Conservation (phyloP, 2,888 invertebrate genomes). For the Hirtodrosophila trivittata region DNA sequence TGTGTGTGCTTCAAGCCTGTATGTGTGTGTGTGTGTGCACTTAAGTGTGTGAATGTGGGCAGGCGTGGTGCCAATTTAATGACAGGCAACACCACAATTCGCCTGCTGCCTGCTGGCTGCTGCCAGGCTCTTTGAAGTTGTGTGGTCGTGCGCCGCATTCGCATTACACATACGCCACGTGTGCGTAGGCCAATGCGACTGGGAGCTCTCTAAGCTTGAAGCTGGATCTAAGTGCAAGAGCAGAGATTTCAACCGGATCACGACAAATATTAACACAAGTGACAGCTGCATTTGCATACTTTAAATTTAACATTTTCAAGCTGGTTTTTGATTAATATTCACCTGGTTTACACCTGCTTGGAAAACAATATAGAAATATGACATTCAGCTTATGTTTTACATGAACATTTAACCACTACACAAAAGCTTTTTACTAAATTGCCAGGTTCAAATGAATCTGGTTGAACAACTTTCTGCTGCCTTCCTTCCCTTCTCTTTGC, state of each 20-base stretch:
- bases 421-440: slow-evolving; percentile 33
- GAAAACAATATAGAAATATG: too few species aligned
- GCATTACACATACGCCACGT: slow-evolving; percentile 49
- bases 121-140: slow-evolving; percentile 64
- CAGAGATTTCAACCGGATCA: not conserved
- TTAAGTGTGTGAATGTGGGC: slow-evolving; percentile 13
- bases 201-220: too few species aligned
- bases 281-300: not conserved
- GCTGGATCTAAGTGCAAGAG: not conserved
- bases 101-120: slow-evolving; percentile 21
- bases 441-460: not conserved
- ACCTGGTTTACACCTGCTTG: too few species aligned
- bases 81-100: slow-evolving; percentile 56
- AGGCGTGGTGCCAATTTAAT: slow-evolving; percentile 54
- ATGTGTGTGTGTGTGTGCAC: slow-evolving; percentile 11
- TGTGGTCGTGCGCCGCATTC: slow-evolving; percentile 31
- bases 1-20: slow-evolving; percentile 19
- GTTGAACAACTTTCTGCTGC: not conserved
- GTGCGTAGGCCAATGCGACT: too few species aligned
- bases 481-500: not conserved
- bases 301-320: slow-evolving; percentile 14
- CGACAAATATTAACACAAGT: slow-evolving; percentile 2
- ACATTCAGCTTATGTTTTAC: too few species aligned
- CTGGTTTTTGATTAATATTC: not conserved
- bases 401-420: not conserved